phyloP scores from a whole-genome alignment of 37 sponge, comb jelly and placozoan species.

The Beroe forskalii region DNA sequence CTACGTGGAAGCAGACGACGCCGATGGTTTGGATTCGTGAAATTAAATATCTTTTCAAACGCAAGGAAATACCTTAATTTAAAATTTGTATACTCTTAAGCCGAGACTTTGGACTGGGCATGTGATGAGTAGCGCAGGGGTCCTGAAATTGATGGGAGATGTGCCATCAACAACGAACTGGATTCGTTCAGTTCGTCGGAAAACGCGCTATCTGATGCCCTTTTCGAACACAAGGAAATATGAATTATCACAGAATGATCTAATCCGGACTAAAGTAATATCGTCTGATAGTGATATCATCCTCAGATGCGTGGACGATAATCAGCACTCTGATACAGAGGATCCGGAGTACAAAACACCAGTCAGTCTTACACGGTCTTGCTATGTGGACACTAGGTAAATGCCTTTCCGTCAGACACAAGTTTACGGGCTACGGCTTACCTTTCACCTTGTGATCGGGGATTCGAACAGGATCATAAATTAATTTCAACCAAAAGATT shows the following conservation, averaged over 20 bases:
- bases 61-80: conserved; percentile 2
- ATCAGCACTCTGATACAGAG: conserved; percentile 40
- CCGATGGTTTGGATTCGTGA: background rate
- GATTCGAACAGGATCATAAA: too few species aligned
- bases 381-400: conserved; percentile 56
- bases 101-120: background rate
- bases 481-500: too few species aligned
- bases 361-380: conserved; percentile 14
- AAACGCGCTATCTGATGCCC: conserved; percentile 58
- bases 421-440: too few species aligned
- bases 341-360: conserved; percentile 2
- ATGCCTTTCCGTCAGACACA: too few species aligned
- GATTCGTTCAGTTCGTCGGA: background rate
- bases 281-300: too few species aligned
- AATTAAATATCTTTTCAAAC: too few species aligned
- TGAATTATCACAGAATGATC: background rate
- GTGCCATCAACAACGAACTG: background rate
- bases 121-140: conserved; percentile 56
- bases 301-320: conserved; percentile 39
- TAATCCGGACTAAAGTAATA: background rate
- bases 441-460: too few species aligned
- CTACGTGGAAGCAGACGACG: conserved; percentile 20
- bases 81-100: background rate
- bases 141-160: conserved; percentile 20
- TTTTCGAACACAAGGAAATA: conserved; percentile 10